These are phyloP conservation scores for Lycodopsis pacificus DNA, from an alignment of 2,797 vertebrate species.

Conservation along the genomic window DNA sequence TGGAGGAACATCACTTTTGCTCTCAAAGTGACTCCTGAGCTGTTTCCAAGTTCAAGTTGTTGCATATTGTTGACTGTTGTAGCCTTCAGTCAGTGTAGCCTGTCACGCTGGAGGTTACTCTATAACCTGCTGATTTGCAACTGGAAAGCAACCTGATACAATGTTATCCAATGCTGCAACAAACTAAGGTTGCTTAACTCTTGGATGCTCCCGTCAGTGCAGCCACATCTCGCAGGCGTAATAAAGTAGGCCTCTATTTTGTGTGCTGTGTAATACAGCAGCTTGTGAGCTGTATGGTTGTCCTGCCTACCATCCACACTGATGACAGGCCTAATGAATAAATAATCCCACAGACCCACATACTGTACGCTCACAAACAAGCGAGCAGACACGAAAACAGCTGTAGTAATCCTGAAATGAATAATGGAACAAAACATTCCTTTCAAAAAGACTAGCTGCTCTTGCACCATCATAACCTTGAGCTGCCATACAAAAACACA, in stretches of 20 bases:
- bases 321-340: constrained; percentile 68
- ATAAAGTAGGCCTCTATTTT: constrained; percentile 19
- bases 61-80: constrained; percentile 19
- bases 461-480: neutral
- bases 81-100: constrained; percentile 34
- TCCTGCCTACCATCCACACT: constrained; percentile 49
- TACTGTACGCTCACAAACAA: constrained; percentile 53
- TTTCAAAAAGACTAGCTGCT: neutral
- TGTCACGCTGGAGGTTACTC: constrained; percentile 30
- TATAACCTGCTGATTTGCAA: constrained; percentile 48
- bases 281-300: constrained; percentile 28
- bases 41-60: constrained; percentile 32
- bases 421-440: constrained; percentile 11
- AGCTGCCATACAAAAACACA: neutral
- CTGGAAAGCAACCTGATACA: constrained; percentile 18
- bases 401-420: constrained; percentile 23
- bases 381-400: constrained; percentile 26
- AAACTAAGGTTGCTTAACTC: constrained; percentile 37
- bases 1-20: constrained; percentile 3
- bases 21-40: constrained; percentile 18
- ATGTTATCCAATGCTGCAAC: constrained; percentile 21
- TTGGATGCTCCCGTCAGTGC: constrained; percentile 33
- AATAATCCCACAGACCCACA: constrained; percentile 63
- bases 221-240: constrained; percentile 20
- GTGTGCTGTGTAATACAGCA: constrained; percentile 26